These are phyloP conservation scores for Athalia rosae DNA, from an alignment of 2,888 invertebrate species.

Conservation along the genomic window DNA sequence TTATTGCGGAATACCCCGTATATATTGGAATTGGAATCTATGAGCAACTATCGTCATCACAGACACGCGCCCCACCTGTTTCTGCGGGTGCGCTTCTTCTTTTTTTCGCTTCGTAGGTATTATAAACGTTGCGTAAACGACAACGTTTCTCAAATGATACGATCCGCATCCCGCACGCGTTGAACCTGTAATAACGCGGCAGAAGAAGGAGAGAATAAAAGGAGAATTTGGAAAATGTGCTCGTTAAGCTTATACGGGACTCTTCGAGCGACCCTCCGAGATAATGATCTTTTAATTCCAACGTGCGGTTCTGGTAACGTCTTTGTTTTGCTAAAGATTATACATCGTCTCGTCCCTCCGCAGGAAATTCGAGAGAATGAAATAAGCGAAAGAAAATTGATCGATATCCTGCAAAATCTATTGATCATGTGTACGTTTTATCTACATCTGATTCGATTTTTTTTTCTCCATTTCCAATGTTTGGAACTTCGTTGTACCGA, in stretches of 20 bases:
- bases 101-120: too few species aligned
- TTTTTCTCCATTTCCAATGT: too few species aligned
- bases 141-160: too few species aligned
- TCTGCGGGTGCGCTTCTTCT: slow-evolving; percentile 8
- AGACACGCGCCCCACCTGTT: slow-evolving; percentile 59
- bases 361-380: not conserved
- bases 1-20: too few species aligned
- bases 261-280: not conserved
- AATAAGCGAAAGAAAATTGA: not conserved
- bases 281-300: slow-evolving; percentile 56
- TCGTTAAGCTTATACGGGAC: slow-evolving; percentile 8
- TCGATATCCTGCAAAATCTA: not conserved
- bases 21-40: not conserved
- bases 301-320: slow-evolving; percentile 44
- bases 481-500: too few species aligned
- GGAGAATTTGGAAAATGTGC: not conserved
- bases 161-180: too few species aligned
- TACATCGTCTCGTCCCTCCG: not conserved
- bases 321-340: slow-evolving; percentile 53
- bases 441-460: too few species aligned
- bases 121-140: too few species aligned
- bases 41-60: not conserved
- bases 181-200: slow-evolving; percentile 16
- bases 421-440: too few species aligned
- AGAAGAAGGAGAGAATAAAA: not conserved